A percentile compares a stretch with the other conserved stretches of the same genome.
These are phyloP conservation scores for Bucorvus abyssinicus DNA, from an alignment of 2,797 vertebrate genomes.

Conservation along the genomic window DNA sequence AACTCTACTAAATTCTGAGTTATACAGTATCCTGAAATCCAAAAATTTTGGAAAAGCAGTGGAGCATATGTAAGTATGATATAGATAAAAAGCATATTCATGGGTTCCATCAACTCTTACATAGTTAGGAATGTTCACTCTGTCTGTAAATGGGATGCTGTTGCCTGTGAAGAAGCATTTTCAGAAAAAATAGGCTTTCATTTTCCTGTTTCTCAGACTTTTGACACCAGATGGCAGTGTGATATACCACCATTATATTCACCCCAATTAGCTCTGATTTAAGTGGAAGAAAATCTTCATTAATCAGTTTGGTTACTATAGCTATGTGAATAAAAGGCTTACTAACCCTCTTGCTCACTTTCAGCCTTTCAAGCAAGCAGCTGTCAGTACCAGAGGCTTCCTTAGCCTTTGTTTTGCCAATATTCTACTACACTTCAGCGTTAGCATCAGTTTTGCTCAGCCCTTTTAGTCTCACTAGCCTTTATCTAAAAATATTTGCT, in stretches of 20 bases:
- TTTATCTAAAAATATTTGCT: not conserved
- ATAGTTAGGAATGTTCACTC: not conserved
- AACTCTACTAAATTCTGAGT: not conserved
- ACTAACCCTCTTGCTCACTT: slow-evolving; percentile 1
- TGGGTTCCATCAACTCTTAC: not conserved
- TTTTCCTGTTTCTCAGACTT: not conserved
- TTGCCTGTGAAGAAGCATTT: not conserved
- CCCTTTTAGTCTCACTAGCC: not conserved
- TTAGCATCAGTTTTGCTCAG: not conserved
- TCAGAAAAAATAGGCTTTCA: not conserved
- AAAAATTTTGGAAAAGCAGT: not conserved
- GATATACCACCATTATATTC: not conserved
- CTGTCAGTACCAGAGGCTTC: not conserved
- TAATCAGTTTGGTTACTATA: not conserved
- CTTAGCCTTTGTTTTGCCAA: not conserved
- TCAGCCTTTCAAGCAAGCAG: not conserved
- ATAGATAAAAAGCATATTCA: not conserved
- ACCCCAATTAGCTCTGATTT: not conserved
- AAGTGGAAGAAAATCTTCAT: not conserved
- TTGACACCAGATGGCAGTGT: not conserved
- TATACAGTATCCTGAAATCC: not conserved
- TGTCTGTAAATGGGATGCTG: not conserved
- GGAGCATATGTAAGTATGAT: not conserved
- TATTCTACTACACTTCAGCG: not conserved
- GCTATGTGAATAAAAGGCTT: not conserved